Evolutionary conservation across 2,888 invertebrate species (phyloP), one percentile per base, ranked within the genome.

Genomic region (Trisateles emortualis): DNA sequence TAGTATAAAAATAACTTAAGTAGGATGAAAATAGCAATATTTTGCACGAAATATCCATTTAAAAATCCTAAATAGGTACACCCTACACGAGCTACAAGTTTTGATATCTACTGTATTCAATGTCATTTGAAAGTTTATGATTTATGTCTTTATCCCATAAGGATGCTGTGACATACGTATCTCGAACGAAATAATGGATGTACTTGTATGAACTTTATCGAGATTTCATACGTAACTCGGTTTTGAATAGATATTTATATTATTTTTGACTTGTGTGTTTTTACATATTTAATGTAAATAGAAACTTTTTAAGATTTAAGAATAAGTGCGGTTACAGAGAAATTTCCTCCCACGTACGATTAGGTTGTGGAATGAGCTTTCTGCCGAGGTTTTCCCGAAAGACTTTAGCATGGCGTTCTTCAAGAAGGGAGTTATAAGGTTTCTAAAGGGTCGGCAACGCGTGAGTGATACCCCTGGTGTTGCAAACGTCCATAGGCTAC

Each of bases 51-150:
- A 26, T 26, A 6, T 6, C 8, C 11, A 9, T n/a, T 11, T n/a
- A 17, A 29, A 13, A 48, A 9, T n/a, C 2, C 29, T n/a, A 5
- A 35, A 5, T 4, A 33, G 35, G n/a, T 64, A 50, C 63, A 62
- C 63, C 61, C 57, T 59, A 67, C 49, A 43, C 42, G 24, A 24
- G 40, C 58, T 54, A 63, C 52, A 69, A 64, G 53, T 61, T 56
- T 16, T 49, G 54, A 50, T 65, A 68, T 53, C 55, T 63, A 50
- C 51, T 39, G 51, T 72, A 72, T 71, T 74, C 73, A 72, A 68
- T 83, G 84, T 83, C 83, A 78, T 81, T 81, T 77, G 65, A 57
- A 85, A 87, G 79, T 87, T 87, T 83, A 78, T 86, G 88, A 88
- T 88, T 87, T 87, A 88, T 84, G 76, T 64, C 49, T 52, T 46